Percentiles rank a stretch among this genome's conserved stretches.
Evolutionary conservation across 2,797 vertebrate species (phyloP).

Genomic region (Pangasius mekongensis): DNA sequence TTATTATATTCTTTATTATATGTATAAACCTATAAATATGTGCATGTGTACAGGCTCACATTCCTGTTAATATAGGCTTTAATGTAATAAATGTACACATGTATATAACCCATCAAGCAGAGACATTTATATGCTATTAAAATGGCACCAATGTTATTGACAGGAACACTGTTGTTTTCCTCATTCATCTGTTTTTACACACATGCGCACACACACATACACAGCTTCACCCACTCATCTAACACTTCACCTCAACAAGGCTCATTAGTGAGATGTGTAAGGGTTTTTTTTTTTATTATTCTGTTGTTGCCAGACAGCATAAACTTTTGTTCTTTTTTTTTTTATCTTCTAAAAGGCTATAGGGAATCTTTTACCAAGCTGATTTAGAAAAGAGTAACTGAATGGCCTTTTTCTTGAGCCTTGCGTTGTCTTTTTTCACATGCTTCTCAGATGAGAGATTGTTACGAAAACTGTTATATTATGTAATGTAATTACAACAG

Average conservation of each 20-base stretch:
- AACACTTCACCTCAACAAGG: constrained; percentile 36
- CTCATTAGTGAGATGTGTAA: constrained; percentile 50
- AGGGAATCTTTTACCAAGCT: background rate
- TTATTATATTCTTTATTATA: background rate
- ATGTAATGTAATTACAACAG: background rate
- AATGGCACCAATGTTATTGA: background rate
- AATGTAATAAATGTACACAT: background rate
- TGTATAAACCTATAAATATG: background rate
- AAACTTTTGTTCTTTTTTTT: background rate
- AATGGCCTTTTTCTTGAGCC: background rate
- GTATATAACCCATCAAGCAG: background rate
- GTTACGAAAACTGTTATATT: constrained; percentile 26
- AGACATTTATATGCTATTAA: background rate
- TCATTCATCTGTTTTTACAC: constrained; percentile 20
- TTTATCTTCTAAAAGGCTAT: background rate
- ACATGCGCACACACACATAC: background rate
- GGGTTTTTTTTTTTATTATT: background rate
- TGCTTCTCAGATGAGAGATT: constrained; percentile 26
- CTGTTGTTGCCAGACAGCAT: background rate
- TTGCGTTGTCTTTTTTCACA: constrained; percentile 24
- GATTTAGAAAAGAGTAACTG: background rate
- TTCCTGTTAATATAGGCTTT: background rate
- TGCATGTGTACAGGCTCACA: background rate
- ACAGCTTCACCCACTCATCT: constrained; percentile 17
- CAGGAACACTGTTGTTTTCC: constrained; percentile 19